phyloP scores from a whole-genome alignment of 2,888 invertebrate species.

The Gonocerus acuteangulatus region DNA sequence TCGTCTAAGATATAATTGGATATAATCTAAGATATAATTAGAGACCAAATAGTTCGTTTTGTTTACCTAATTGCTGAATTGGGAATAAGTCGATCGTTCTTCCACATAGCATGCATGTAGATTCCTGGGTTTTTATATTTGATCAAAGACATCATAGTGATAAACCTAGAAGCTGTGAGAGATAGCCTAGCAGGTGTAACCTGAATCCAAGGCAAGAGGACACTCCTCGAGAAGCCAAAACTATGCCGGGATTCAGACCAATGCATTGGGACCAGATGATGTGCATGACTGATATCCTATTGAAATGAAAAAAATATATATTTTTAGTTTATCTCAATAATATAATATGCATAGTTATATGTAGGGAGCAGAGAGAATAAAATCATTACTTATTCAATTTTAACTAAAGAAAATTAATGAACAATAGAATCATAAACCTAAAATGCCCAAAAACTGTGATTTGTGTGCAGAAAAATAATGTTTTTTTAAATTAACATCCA shows the following conservation, averaged over 20 bases:
- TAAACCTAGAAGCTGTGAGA: conserved; percentile 48
- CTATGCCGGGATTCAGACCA: conserved; percentile 46
- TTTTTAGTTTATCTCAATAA: too few species aligned
- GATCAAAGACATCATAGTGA: conserved; percentile 54
- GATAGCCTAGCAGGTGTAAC: conserved; percentile 48
- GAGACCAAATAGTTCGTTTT: too few species aligned
- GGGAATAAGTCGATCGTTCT: conserved; percentile 54
- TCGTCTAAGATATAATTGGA: too few species aligned
- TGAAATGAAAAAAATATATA: not conserved
- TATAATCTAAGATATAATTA: too few species aligned
- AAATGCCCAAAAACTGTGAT: too few species aligned
- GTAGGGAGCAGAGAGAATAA: too few species aligned
- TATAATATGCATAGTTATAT: not conserved
- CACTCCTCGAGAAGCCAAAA: conserved; percentile 45
- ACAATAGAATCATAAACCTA: too few species aligned
- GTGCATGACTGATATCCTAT: conserved; percentile 38
- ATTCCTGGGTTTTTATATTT: conserved; percentile 61
- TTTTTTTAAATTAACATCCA: too few species aligned
- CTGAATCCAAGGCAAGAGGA: conserved; percentile 59
- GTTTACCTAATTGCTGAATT: conserved; percentile 57
- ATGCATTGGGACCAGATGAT: conserved; percentile 63
- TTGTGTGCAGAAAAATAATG: too few species aligned
- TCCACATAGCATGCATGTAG: conserved; percentile 62
- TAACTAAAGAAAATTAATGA: too few species aligned
- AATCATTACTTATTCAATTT: too few species aligned